A percentile compares a stretch with the other conserved stretches of the same genome.
Evolutionary conservation across 2,797 vertebrate species (phyloP).

Genomic region (Dicrostonyx torquatus): DNA sequence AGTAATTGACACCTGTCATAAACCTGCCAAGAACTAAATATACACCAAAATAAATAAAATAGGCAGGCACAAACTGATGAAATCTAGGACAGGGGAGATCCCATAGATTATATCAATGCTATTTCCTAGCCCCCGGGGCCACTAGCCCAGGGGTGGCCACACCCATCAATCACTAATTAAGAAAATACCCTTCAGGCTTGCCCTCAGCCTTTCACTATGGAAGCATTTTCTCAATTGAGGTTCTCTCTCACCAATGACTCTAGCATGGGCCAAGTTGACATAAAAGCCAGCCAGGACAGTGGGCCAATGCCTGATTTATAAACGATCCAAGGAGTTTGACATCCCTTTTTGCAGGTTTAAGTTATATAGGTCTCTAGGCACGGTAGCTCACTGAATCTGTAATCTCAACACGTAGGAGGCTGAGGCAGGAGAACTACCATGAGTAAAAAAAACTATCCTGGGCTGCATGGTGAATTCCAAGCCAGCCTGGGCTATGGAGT

Average conservation of each 20-base stretch:
- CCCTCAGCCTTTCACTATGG: neutral
- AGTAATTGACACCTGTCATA: neutral
- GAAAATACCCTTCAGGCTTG: neutral
- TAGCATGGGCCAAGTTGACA: neutral
- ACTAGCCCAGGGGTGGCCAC: neutral
- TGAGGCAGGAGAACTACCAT: neutral
- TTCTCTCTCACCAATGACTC: neutral
- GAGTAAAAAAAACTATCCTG: neutral
- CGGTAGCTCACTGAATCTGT: neutral
- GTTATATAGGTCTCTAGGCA: neutral
- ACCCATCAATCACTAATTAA: neutral
- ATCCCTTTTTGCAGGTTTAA: neutral
- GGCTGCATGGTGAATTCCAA: neutral
- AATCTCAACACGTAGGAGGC: neutral
- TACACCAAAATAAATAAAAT: neutral
- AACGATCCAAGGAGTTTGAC: neutral
- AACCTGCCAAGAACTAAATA: neutral
- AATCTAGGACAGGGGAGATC: neutral
- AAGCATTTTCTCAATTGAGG: neutral
- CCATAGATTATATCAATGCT: neutral
- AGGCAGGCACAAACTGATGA: neutral
- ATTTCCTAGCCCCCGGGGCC: neutral
- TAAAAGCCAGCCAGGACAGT: neutral
- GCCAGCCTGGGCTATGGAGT: neutral
- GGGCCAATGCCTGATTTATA: neutral